phyloP scores from a whole-genome alignment of 2,888 invertebrate genomes.

The Hirtodrosophila trivittata region DNA sequence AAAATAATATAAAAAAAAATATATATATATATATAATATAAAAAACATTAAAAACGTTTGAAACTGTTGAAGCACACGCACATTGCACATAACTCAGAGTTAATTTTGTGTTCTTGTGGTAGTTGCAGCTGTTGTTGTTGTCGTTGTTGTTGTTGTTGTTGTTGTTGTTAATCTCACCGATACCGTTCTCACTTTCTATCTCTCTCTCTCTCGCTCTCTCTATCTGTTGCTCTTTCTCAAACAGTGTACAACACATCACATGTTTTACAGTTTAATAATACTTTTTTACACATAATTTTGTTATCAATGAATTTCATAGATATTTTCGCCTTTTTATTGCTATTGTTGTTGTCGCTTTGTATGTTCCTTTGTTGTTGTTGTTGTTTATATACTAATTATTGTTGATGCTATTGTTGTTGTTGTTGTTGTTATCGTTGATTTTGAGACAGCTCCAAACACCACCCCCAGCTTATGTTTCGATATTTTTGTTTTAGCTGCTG shows the following conservation, averaged over 20 bases:
- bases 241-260: conserved; percentile 66
- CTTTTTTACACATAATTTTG: conserved; percentile 77
- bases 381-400: conserved; percentile 25
- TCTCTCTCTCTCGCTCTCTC: conserved; percentile 11
- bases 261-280: conserved; percentile 81
- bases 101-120: conserved; percentile 19
- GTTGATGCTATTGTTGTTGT: conserved; percentile 22
- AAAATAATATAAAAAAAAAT: conserved; percentile 16
- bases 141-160: conserved; percentile 24
- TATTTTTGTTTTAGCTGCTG: conserved; percentile 6
- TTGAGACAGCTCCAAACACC: conserved; percentile 9
- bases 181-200: too few relatives aligned
- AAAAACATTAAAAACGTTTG: conserved; percentile 8
- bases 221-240: conserved; percentile 12
- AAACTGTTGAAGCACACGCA: conserved; percentile 28
- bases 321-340: conserved; percentile 26
- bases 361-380: conserved; percentile 22
- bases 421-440: conserved; percentile 24
- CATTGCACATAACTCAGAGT: conserved; percentile 49
- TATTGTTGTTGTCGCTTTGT: conserved; percentile 32
- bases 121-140: conserved; percentile 27
- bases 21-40: conserved; percentile 2
- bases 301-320: conserved; percentile 58
- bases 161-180: too few relatives aligned
- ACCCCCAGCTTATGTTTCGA: background rate